Evolutionary conservation across 2,797 vertebrate genomes (phyloP), one percentile per base, ranked within the genome.

Genomic region (Acropternis orthonyx): DNA sequence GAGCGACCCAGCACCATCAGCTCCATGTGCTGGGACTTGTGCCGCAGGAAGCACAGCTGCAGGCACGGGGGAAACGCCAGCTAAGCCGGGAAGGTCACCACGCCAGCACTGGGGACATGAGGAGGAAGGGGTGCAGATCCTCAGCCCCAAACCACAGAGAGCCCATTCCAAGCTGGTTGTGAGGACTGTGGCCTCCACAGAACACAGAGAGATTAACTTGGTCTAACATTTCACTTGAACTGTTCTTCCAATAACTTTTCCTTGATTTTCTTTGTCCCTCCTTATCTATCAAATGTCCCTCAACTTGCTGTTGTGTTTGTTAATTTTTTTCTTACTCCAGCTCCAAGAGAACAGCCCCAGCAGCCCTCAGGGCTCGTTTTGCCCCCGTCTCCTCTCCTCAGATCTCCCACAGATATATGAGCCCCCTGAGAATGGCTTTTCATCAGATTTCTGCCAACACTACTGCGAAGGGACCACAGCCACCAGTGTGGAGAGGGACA

Each of bases 21-120:
- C 67, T n/a, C 55, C 34, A 0, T 1, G 8, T 15, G 16, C 9
- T 2, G 7, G 48, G 10, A 15, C 6, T 0, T 6, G 39, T 0
- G 18, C 8, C 43, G 58, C 43, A 1, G 44, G 12, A 7, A 16
- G 39, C 39, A 37, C 30, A 26, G 54, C 75, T 6, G 43, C 55
- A 10, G 73, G 18, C 65, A 30, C 0, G 5, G 52, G 2, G 44
- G 66, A 9, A 34, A 21, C 1, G 54, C 41, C 37, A n/a, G 56
- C 34, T 10, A 7, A 17, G 27, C 32, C 0, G 1, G 76, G 39
- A 9, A 21, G 54, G 72, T 51, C 44, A 28, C 27, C 41, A 2
- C 0, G 1, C 20, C 76, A n/a, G 43, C 48, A 4, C 30, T 4
- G 6, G 46, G 46, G 17, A 55, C 1, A 0, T 1, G 48, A 30